Percentiles rank a stretch among this genome's conserved stretches.
phyloP scores from a whole-genome alignment of 1,140 invertebrate species.

The Bacillus rossius region DNA sequence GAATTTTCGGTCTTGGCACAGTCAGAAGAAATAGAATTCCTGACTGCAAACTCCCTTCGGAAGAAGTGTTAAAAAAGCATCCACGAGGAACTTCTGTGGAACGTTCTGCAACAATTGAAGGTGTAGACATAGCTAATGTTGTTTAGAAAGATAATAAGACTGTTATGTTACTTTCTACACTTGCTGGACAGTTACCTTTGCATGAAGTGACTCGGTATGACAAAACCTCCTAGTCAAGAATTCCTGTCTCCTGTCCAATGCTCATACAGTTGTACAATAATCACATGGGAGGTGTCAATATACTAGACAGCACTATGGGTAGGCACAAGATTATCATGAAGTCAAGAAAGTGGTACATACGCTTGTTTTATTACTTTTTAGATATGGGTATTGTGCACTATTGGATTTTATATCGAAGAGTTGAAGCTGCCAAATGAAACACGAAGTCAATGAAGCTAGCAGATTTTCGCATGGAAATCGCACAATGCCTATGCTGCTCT shows the following conservation, averaged over 20 bases:
- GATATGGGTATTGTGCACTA: slow-evolving; percentile 26
- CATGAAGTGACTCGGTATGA: neutral
- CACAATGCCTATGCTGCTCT: neutral
- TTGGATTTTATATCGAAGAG: neutral
- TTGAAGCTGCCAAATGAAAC: too few species aligned
- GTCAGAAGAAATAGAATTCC: slow-evolving; percentile 22
- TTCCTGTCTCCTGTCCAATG: neutral
- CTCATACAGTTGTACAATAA: neutral
- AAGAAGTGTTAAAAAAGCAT: slow-evolving; percentile 8
- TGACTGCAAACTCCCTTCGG: slow-evolving; percentile 14
- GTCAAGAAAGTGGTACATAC: slow-evolving; percentile 24
- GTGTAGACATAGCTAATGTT: slow-evolving; percentile 5
- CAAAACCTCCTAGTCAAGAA: neutral
- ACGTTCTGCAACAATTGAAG: neutral
- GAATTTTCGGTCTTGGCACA: slow-evolving; percentile 27
- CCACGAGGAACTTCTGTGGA: neutral
- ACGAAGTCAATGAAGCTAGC: neutral
- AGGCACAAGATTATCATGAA: slow-evolving; percentile 27
- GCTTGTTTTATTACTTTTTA: slow-evolving; percentile 29
- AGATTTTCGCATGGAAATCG: neutral
- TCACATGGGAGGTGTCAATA: slow-evolving; percentile 33
- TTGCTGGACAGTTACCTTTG: neutral
- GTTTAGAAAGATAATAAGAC: slow-evolving; percentile 6
- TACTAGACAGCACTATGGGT: slow-evolving; percentile 31
- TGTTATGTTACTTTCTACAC: slow-evolving; percentile 1